A percentile compares a stretch with the other conserved stretches of the same genome.
Evolutionary conservation across 1,140 invertebrate genomes (phyloP).

Genomic region (Leguminivora glycinivorella): DNA sequence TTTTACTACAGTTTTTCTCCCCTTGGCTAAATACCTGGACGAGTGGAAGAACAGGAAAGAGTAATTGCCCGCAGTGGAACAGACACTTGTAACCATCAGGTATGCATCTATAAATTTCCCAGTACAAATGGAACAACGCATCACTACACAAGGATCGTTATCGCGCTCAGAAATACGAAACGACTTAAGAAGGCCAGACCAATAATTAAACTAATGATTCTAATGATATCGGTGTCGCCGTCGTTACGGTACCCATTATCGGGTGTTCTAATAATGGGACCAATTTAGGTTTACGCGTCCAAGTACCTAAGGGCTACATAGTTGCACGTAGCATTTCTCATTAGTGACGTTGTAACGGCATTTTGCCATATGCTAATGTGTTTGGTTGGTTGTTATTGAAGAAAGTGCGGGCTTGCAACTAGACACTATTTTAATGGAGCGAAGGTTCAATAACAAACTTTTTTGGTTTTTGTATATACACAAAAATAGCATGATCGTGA

Average conservation of each 20-base stretch:
- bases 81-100: no score
- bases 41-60: no score
- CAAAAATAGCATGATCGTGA: background rate
- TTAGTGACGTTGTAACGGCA: conserved; percentile 12
- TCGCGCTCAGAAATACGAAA: conserved; percentile 1
- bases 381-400: background rate
- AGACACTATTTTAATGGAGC: background rate
- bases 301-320: conserved; percentile 18
- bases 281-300: conserved; percentile 5
- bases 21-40: no score
- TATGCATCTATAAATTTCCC: no score
- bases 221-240: conserved; percentile 7
- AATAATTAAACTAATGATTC: conserved; percentile 17
- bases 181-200: conserved; percentile 8
- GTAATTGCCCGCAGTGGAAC: no score
- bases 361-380: conserved; percentile 2
- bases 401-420: background rate
- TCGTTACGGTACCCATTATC: conserved; percentile 14
- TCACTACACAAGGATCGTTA: background rate
- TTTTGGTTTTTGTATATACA: background rate
- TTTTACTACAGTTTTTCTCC: no score
- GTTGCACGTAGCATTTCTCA: conserved; percentile 23
- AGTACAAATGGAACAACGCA: background rate
- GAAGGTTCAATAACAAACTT: background rate
- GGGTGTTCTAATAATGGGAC: background rate